phyloP scores from a whole-genome alignment of 2,888 invertebrate genomes.

The Pegoplata infirma region DNA sequence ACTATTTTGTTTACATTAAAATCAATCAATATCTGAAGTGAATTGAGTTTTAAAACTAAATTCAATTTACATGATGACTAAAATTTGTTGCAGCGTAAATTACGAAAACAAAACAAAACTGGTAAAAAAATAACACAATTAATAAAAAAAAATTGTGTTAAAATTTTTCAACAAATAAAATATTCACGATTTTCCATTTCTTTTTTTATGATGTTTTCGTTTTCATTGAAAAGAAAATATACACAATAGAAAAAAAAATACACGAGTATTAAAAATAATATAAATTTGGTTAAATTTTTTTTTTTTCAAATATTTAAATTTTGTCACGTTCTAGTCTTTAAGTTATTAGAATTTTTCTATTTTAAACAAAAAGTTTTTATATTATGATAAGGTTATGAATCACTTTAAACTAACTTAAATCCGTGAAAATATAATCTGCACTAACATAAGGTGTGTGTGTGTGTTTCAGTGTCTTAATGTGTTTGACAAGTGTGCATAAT shows the following conservation, averaged over 20 bases:
- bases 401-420: constrained; percentile 37
- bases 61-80: constrained; percentile 2
- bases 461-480: constrained; percentile 1
- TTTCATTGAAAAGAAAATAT: neutral
- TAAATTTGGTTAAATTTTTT: no score
- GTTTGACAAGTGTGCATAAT: no score
- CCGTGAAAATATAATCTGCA: constrained; percentile 44
- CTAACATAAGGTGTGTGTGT: no score
- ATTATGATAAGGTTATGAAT: constrained; percentile 36
- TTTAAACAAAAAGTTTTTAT: no score
- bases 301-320: constrained; percentile 19
- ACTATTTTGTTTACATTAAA: constrained; percentile 24
- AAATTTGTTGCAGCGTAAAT: constrained; percentile 3
- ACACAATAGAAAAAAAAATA: no score
- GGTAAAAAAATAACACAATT: neutral
- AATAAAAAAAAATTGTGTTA: neutral
- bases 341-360: constrained; percentile 48
- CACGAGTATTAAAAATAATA: no score
- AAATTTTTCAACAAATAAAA: constrained; percentile 12
- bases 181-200: constrained; percentile 3
- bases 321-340: constrained; percentile 52
- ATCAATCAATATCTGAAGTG: constrained; percentile 28
- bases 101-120: neutral
- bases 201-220: no score
- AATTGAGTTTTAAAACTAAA: constrained; percentile 21